Conservation (phyloP, 2,888 invertebrate species). For the Acrocera orbiculus region DNA sequence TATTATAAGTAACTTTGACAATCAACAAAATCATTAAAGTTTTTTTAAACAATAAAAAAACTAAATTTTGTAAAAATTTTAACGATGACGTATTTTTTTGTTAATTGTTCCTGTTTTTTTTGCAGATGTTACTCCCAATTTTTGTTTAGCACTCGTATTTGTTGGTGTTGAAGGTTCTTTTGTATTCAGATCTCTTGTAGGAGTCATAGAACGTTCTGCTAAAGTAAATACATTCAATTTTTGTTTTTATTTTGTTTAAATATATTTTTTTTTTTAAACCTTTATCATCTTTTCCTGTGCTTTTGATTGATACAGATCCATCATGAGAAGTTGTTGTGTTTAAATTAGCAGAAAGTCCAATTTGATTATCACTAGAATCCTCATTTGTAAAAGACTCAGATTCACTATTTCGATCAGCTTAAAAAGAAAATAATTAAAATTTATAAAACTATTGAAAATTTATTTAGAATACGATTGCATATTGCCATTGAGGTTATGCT, state of each 20-base stretch:
- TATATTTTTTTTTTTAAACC: constrained; percentile 16
- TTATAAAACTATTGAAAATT: constrained; percentile 11
- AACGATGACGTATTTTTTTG: constrained; percentile 70
- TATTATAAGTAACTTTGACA: too few species aligned
- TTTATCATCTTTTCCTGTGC: constrained; percentile 27
- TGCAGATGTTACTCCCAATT: constrained; percentile 35
- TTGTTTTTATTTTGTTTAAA: neutral
- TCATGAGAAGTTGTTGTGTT: constrained; percentile 28
- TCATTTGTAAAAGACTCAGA: constrained; percentile 72
- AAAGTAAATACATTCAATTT: neutral
- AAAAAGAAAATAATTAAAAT: constrained; percentile 16
- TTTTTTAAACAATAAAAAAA: too few species aligned
- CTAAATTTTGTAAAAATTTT: constrained; percentile 22
- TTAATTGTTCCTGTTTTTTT: constrained; percentile 55
- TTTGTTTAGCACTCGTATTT: constrained; percentile 35
- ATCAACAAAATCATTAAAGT: too few species aligned
- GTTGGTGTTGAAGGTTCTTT: constrained; percentile 24
- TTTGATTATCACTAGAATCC: constrained; percentile 52
- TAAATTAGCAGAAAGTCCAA: constrained; percentile 31
- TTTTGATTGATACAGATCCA: constrained; percentile 8
- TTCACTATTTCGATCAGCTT: constrained; percentile 72
- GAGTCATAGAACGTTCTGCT: constrained; percentile 18
- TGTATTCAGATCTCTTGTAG: constrained; percentile 19
- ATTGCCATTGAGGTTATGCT: constrained; percentile 95
- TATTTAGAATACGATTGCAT: constrained; percentile 46